These are phyloP conservation scores for Brevimyrus niger DNA, from an alignment of 2,113 vertebrate genomes.

Conservation along the genomic window DNA sequence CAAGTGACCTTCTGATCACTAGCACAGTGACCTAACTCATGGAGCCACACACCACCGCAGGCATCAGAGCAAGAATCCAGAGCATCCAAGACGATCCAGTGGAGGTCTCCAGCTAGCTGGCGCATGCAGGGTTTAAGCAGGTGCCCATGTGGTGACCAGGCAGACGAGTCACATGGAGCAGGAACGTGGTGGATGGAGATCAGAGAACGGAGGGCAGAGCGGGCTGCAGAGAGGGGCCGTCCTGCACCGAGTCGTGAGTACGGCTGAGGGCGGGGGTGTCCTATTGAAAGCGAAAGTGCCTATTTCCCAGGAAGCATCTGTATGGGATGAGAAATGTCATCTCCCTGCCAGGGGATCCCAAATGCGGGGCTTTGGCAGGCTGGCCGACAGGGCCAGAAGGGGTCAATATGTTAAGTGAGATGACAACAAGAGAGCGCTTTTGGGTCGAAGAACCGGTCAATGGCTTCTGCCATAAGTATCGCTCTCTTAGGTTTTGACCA, in stretches of 20 bases:
- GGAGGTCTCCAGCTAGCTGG: background rate
- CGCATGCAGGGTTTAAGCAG: background rate
- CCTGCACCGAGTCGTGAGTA: background rate
- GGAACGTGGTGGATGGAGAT: background rate
- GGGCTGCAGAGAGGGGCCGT: background rate
- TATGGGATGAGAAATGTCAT: background rate
- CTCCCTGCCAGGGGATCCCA: background rate
- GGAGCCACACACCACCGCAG: background rate
- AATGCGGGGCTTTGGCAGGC: background rate
- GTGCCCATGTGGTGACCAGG: background rate
- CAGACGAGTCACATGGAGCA: background rate
- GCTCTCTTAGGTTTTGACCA: background rate
- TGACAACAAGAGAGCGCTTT: background rate
- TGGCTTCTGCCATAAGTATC: background rate
- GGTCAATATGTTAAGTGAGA: constrained; percentile 17
- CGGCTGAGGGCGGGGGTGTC: background rate
- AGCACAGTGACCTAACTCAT: background rate
- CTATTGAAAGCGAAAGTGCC: background rate
- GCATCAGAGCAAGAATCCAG: background rate
- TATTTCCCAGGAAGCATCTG: background rate
- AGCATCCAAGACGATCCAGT: background rate
- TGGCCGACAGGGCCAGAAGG: background rate
- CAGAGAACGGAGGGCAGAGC: background rate
- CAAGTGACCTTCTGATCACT: background rate
- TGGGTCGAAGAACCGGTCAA: constrained; percentile 7